Base-by-base conservation (phyloP, 2,888 invertebrate species). In the Gortyna flavago region DNA sequence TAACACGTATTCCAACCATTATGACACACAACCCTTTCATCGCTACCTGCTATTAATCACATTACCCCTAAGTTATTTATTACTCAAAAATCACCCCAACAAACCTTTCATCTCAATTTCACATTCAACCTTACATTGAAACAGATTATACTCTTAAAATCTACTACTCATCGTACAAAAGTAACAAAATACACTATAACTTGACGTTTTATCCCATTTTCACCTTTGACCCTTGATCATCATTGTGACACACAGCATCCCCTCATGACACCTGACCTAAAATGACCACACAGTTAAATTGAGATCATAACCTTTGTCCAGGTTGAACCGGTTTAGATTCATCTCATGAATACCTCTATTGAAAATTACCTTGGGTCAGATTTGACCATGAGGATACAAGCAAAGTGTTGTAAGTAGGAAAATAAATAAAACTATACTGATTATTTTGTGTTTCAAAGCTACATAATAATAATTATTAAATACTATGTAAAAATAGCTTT, bases 271-370 rank as follows among this genome's bases (percentile, higher is more conserved):
- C 16, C 29, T 80, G 68, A 85, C 77, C 71, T 72, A 9, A 66
- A 75, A 54, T 77, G 11, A 74, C 85, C 71, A 72, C 57, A 44
- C 21, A 54, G 59, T 61, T 64, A n/a, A 65, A 82, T 72, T 64
- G 75, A 79, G 77, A 77, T 80, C 69, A 44, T 80, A 59, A 84
- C 84, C 85, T 83, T 75, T 83, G 32, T 70, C 57, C 51, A 69
- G 57, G 48, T 73, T 32, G 8, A 48, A 88, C 88, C 80, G 80
- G 88, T 88, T 87, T 29, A 67, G 59, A 80, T 86, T 79, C 61
- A 84, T 89, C 89, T 81, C 79, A 75, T 78, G 78, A 79, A 78
- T 86, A 78, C 74, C 54, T 72, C 32, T 68, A 61, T 67, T 78
- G 9, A 72, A 41, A 71, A 38, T 71, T 38, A 35, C 7, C 44